These are phyloP conservation scores for Actias luna DNA, from an alignment of 2,888 invertebrate genomes.

Conservation along the genomic window DNA sequence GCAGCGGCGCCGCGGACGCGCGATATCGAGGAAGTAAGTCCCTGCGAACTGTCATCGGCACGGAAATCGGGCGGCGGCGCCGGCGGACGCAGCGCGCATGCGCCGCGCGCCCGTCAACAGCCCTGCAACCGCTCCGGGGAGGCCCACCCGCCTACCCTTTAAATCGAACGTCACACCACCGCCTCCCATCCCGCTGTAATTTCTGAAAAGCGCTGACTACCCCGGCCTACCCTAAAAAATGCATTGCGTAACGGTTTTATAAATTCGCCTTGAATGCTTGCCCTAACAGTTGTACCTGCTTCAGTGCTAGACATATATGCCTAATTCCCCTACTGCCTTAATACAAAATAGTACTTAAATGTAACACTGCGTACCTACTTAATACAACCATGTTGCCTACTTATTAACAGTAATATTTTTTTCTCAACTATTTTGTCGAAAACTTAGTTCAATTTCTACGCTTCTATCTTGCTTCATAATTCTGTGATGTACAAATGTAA, in stretches of 20 bases:
- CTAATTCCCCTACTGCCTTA: background rate
- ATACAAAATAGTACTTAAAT: background rate
- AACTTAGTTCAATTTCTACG: background rate
- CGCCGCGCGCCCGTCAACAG: slow-evolving; percentile 82
- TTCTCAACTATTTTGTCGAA: background rate
- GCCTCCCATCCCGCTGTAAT: slow-evolving; percentile 67
- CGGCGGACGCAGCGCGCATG: slow-evolving; percentile 66
- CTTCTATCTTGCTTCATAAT: no score
- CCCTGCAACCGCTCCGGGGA: slow-evolving; percentile 64
- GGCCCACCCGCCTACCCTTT: slow-evolving; percentile 66
- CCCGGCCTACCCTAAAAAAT: slow-evolving; percentile 78
- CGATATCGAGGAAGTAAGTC: slow-evolving; percentile 79
- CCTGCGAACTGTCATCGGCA: slow-evolving; percentile 84
- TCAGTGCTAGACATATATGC: slow-evolving; percentile 14
- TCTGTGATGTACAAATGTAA: no score
- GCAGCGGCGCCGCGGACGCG: slow-evolving; percentile 72
- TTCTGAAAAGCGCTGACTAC: slow-evolving; percentile 79
- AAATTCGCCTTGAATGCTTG: slow-evolving; percentile 68
- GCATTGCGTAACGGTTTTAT: slow-evolving; percentile 80
- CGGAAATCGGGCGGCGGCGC: slow-evolving; percentile 82
- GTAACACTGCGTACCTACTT: background rate
- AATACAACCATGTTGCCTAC: background rate
- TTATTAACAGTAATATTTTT: background rate
- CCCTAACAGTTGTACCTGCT: slow-evolving; percentile 74
- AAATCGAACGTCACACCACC: slow-evolving; percentile 79